Evolutionary conservation across 2,113 vertebrate genomes (phyloP), one percentile per base, ranked within the genome.

Genomic region (Pelvicachromis taeniatus): DNA sequence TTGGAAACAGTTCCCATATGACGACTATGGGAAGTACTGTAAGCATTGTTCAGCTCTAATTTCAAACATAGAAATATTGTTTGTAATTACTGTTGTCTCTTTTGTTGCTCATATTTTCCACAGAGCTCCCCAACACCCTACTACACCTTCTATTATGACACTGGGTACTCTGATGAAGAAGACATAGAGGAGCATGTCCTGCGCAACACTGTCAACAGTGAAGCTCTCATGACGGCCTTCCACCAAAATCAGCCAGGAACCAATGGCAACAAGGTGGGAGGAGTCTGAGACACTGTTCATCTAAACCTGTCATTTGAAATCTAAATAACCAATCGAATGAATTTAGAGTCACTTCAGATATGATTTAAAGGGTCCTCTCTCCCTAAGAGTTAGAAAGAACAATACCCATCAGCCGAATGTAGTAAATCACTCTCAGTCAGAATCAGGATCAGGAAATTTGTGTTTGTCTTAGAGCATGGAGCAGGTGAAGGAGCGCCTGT

Each of bases 401-500:
- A 0, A 50, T 48, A 31, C 19, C 68, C 23, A 29, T 19, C 42
- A 75, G 68, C 16, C 31, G 68, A 31, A 7, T 73, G 42, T 48
- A 73, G 42, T 19, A 13, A 63, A 16, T 33, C 10, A 6, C 12
- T 35, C 10, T 40, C 8, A 35, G 33, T 12, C 21, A n/a, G 11
- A 0, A 26, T 42, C 45, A 13, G 4, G 8, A 17, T 63, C 59
- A 8, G 19, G 59, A 63, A n/a, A 63, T 40, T 10, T 80, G 38
- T 90, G 21, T 50, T 17, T 38, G 54, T 75, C 1, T 80, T 88
- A 99, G 98, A 95, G 95, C 81, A 90, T 88, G 84, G 97, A 99
- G 78, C 95, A 95, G 87, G 93, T 95, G 88, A 98, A 97, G 88
- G 96, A 97, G 88, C 96, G 90, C 3, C 95, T 99, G 78, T 99